A percentile compares a stretch with the other conserved stretches of the same genome.
Evolutionary conservation across 2,113 vertebrate genomes (phyloP).

Genomic region (Carassius gibelio): DNA sequence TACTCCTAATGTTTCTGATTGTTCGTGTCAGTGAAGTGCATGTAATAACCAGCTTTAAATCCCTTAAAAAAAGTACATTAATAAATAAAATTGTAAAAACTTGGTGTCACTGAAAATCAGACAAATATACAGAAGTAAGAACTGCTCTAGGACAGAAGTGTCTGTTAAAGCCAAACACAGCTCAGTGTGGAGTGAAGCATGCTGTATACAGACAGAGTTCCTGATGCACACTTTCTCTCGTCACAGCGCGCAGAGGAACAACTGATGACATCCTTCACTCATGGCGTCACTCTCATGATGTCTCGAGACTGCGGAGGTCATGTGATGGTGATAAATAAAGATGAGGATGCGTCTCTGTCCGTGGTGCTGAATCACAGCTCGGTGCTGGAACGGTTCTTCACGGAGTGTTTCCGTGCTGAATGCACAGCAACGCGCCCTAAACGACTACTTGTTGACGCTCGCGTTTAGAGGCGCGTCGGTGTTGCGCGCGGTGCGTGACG

Average conservation of each 20-base stretch:
- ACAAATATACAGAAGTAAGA: not conserved
- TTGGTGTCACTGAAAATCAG: too few species aligned
- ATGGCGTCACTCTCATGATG: too few species aligned
- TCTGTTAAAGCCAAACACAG: not conserved
- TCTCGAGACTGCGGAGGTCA: not conserved
- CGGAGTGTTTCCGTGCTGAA: not conserved
- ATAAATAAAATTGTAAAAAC: too few species aligned
- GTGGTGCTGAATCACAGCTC: not conserved
- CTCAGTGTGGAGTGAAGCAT: too few species aligned
- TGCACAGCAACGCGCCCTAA: not conserved
- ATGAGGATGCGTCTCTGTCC: not conserved
- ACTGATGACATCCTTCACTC: too few species aligned
- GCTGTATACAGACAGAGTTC: too few species aligned
- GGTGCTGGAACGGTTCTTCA: too few species aligned
- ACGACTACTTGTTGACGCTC: not conserved
- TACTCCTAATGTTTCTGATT: too few species aligned
- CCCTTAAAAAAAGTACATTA: too few species aligned
- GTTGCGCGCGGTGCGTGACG: conserved; percentile 1
- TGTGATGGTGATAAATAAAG: not conserved
- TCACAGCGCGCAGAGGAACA: not conserved
- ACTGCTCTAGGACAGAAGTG: not conserved
- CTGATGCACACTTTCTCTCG: not conserved
- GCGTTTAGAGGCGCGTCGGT: not conserved
- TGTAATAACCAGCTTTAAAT: too few species aligned
- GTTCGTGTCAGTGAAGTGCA: too few species aligned